These are phyloP conservation scores for Allacma fusca DNA, from an alignment of 2,888 invertebrate species.

Conservation along the genomic window DNA sequence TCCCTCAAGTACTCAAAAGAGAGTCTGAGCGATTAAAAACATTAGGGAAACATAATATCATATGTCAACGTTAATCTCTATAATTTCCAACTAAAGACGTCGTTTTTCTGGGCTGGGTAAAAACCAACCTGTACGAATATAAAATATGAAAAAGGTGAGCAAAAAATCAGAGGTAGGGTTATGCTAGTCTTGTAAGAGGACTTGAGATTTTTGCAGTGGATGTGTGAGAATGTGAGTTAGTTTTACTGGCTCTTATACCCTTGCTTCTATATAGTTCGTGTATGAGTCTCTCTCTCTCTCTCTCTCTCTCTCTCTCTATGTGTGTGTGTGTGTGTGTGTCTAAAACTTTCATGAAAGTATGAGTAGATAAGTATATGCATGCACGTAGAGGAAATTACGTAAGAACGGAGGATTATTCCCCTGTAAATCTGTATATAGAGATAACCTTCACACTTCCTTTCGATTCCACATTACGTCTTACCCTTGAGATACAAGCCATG, in stretches of 20 bases:
- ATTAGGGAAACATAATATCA: constrained; percentile 26
- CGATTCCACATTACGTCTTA: constrained; percentile 32
- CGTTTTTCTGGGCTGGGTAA: constrained; percentile 36
- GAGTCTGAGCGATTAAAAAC: constrained; percentile 1
- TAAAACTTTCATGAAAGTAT: too few relatives aligned
- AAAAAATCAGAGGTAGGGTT: not conserved
- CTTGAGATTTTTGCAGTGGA: not conserved
- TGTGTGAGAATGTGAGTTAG: too few relatives aligned
- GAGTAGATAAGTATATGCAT: not conserved
- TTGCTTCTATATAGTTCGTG: too few relatives aligned
- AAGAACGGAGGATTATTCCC: constrained; percentile 24
- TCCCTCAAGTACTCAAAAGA: not conserved
- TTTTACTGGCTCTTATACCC: too few relatives aligned
- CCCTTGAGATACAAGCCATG: constrained; percentile 30
- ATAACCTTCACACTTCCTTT: constrained; percentile 45
- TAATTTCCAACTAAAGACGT: constrained; percentile 32
- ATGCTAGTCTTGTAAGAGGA: not conserved
- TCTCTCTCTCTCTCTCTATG: too few relatives aligned
- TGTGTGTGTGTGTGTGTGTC: too few relatives aligned
- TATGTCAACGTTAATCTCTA: constrained; percentile 33
- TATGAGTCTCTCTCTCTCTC: too few relatives aligned
- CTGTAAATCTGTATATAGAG: constrained; percentile 34
- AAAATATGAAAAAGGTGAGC: not conserved
- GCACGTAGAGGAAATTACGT: constrained; percentile 37
- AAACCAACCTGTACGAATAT: not conserved